Conservation (phyloP, 2,113 vertebrate genomes). For the Tenrec ecaudatus region DNA sequence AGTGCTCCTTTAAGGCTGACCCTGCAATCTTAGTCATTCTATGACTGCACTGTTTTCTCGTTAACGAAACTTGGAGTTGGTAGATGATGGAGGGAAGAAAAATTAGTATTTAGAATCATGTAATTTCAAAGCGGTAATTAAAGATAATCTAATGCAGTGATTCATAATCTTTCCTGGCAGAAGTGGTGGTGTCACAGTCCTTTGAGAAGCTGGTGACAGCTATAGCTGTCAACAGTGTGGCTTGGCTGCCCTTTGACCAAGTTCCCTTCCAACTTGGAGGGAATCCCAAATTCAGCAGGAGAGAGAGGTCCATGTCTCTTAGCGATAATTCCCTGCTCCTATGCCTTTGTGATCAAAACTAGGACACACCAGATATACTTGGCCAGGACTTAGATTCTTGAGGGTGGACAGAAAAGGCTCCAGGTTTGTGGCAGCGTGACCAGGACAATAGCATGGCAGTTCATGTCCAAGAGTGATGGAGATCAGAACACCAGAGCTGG, state of each 20-base stretch:
- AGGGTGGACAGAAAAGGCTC: background rate
- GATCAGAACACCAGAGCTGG: background rate
- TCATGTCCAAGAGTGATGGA: background rate
- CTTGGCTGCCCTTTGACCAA: background rate
- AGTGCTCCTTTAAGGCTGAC: slow-evolving; percentile 34
- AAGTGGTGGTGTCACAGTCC: background rate
- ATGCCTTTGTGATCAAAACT: background rate
- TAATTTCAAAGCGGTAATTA: slow-evolving; percentile 71
- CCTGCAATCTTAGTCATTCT: slow-evolving; percentile 50
- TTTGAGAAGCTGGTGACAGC: slow-evolving; percentile 26
- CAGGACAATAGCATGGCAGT: rapidly evolving
- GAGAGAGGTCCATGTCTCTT: background rate
- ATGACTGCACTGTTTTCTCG: slow-evolving; percentile 53
- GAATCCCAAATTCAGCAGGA: background rate
- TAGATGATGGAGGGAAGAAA: slow-evolving; percentile 44
- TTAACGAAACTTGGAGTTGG: slow-evolving; percentile 59
- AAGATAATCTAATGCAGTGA: slow-evolving; percentile 61
- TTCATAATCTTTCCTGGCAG: slow-evolving; percentile 53
- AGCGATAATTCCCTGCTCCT: background rate
- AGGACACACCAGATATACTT: too few species aligned
- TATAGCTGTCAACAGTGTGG: background rate
- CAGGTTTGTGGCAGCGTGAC: too few species aligned
- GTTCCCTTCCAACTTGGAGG: background rate
- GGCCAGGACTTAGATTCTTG: background rate
- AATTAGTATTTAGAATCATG: slow-evolving; percentile 61